Conservation (phyloP, 2,113 vertebrate species). For the Corapipo altera region DNA sequence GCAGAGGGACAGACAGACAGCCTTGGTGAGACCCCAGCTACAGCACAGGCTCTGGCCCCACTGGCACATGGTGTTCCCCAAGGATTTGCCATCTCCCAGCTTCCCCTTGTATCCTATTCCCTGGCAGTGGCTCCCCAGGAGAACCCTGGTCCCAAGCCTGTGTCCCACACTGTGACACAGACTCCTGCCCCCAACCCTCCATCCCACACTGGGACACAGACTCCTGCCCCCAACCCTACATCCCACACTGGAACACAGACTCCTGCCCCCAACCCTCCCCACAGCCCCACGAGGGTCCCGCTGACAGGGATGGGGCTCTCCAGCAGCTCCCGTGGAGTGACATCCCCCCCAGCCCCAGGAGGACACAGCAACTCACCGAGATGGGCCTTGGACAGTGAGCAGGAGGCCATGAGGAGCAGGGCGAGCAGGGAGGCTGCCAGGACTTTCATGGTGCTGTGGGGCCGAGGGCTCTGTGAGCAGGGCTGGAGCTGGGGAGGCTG, state of each 20-base stretch:
- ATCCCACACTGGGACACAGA: no score
- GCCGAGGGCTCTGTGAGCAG: fast-evolving
- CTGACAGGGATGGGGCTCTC: fast-evolving
- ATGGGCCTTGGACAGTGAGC: background rate
- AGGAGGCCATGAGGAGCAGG: background rate
- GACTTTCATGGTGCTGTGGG: background rate
- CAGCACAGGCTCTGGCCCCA: background rate
- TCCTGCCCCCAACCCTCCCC: background rate
- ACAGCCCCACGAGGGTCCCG: fast-evolving
- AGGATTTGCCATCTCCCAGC: background rate
- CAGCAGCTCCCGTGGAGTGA: fast-evolving
- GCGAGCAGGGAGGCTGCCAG: background rate
- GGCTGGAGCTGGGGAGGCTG: background rate
- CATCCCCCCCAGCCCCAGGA: fast-evolving
- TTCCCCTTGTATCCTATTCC: fast-evolving
- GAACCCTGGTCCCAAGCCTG: fast-evolving
- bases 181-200: no score
- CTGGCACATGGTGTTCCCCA: fast-evolving
- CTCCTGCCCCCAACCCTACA: background rate
- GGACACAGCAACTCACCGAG: fast-evolving
- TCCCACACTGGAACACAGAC: background rate
- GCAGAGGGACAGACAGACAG: background rate
- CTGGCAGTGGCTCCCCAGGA: background rate
- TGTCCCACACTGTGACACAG: background rate
- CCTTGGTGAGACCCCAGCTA: background rate